phyloP scores from a whole-genome alignment of 2,113 vertebrate species.

The Chunga burmeisteri region DNA sequence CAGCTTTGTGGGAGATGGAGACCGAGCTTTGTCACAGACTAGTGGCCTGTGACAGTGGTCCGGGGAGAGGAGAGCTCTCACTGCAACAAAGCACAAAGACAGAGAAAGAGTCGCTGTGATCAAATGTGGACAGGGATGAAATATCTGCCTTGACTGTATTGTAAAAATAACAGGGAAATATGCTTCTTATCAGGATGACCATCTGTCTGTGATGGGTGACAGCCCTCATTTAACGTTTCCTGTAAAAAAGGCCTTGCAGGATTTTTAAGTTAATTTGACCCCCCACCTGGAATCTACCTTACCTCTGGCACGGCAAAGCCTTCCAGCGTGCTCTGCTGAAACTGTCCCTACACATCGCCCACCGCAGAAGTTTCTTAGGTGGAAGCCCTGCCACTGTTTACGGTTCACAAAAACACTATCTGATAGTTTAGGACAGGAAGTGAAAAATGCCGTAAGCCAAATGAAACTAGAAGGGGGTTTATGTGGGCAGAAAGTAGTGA shows the following conservation, averaged over 20 bases:
- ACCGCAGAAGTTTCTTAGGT: not conserved
- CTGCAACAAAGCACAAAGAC: slow-evolving; percentile 45
- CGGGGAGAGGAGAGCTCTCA: slow-evolving; percentile 30
- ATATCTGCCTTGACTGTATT: not conserved
- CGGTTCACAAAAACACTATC: not conserved
- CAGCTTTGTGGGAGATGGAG: slow-evolving; percentile 53
- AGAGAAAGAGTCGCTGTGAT: not conserved
- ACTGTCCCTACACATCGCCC: not conserved
- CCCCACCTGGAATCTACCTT: not conserved
- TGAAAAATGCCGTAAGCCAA: not conserved
- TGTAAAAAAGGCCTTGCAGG: not conserved
- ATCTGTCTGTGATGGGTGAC: not conserved
- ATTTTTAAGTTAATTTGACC: not conserved
- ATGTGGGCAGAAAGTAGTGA: slow-evolving; percentile 35
- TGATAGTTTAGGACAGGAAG: slow-evolving; percentile 11
- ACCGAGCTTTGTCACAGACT: slow-evolving; percentile 60
- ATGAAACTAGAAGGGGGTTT: not conserved
- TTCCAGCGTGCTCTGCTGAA: not conserved
- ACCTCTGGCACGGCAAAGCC: not conserved
- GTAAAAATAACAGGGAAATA: slow-evolving; percentile 5
- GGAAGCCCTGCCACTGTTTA: not conserved
- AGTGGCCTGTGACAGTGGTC: slow-evolving; percentile 56
- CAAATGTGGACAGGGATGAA: not conserved
- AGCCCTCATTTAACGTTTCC: not conserved
- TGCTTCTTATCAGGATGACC: not conserved